These are phyloP conservation scores for Pammene fasciana DNA, from an alignment of 2,888 invertebrate genomes.

Conservation along the genomic window DNA sequence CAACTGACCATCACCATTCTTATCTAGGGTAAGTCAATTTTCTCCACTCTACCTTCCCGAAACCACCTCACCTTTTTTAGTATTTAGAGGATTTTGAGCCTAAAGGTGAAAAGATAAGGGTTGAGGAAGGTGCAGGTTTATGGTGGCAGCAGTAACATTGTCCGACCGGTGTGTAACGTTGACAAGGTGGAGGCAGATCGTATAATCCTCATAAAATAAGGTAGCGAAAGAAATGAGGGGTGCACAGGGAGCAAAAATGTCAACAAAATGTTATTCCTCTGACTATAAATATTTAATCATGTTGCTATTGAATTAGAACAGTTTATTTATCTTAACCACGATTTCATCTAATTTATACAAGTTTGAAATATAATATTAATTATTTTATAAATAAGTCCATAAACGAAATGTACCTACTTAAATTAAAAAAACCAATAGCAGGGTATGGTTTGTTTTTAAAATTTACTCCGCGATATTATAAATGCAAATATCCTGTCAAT, in stretches of 20 bases:
- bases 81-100: slow-evolving; percentile 46
- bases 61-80: slow-evolving; percentile 43
- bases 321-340: too few relatives aligned
- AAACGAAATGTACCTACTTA: too few relatives aligned
- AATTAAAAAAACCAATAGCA: too few relatives aligned
- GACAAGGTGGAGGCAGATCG: slow-evolving; percentile 81
- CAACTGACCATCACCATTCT: slow-evolving; percentile 75
- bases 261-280: too few relatives aligned
- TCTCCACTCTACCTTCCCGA: slow-evolving; percentile 64
- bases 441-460: too few relatives aligned
- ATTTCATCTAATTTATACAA: too few relatives aligned
- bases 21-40: slow-evolving; percentile 82
- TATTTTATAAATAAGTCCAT: too few relatives aligned
- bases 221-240: slow-evolving; percentile 62
- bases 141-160: slow-evolving; percentile 61
- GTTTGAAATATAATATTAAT: too few relatives aligned
- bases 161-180: slow-evolving; percentile 78
- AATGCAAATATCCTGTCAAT: too few relatives aligned
- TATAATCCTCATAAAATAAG: slow-evolving; percentile 82
- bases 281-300: too few relatives aligned
- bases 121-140: slow-evolving; percentile 36
- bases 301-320: too few relatives aligned
- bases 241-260: slow-evolving; percentile 56
- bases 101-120: slow-evolving; percentile 46
- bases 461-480: too few relatives aligned